phyloP scores from a whole-genome alignment of 2,888 invertebrate species.

The Ptilodon capucinus region DNA sequence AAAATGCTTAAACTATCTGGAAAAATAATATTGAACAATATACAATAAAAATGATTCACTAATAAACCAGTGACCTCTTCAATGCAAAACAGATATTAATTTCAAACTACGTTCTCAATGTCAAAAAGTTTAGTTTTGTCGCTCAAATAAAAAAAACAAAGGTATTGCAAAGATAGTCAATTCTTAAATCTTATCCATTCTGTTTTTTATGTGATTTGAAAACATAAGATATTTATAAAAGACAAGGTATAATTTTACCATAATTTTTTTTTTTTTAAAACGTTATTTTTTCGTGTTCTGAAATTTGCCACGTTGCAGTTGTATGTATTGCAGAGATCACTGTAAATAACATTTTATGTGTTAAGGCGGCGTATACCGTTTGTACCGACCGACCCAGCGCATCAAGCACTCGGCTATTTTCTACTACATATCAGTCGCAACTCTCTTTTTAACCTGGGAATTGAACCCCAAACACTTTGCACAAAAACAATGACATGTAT shows the following conservation, averaged over 20 bases:
- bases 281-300: conserved; percentile 16
- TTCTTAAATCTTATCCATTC: conserved; percentile 21
- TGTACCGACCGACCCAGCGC: conserved; percentile 75
- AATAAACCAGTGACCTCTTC: conserved; percentile 69
- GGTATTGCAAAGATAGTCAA: conserved; percentile 56
- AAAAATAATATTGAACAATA: conserved; percentile 79
- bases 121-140: conserved; percentile 25
- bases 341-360: conserved; percentile 72
- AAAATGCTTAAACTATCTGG: conserved; percentile 79
- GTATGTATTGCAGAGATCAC: conserved; percentile 53
- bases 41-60: conserved; percentile 81
- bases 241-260: conserved; percentile 28
- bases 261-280: too few relatives aligned
- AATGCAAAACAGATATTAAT: conserved; percentile 26
- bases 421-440: conserved; percentile 80
- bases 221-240: conserved; percentile 34
- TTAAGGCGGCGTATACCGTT: conserved; percentile 81
- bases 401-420: conserved; percentile 56
- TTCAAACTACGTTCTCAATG: conserved; percentile 29
- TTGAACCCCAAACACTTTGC: conserved; percentile 73
- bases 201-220: conserved; percentile 31
- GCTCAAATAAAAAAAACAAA: conserved; percentile 44
- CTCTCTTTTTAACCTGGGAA: conserved; percentile 72
- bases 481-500: conserved; percentile 80
- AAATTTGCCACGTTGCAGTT: conserved; percentile 32